Conservation (phyloP, 2,797 vertebrate genomes). For the Coregonus ussuriensis region DNA sequence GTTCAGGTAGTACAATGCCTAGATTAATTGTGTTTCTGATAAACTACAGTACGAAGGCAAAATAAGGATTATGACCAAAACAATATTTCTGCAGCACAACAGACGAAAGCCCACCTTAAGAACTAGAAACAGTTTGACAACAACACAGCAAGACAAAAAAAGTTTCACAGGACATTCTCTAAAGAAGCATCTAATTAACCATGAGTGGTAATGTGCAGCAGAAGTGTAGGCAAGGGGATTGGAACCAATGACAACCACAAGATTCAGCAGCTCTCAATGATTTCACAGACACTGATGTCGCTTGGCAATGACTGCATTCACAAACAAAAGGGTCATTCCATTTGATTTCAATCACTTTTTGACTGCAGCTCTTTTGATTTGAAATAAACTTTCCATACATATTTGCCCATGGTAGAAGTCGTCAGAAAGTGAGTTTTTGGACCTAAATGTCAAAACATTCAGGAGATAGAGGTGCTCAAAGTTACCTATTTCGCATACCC, state of each 20-base stretch:
- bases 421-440: no score
- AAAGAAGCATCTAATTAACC: conserved; percentile 39
- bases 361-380: no score
- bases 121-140: conserved; percentile 28
- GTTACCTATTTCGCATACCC: no score
- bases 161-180: conserved; percentile 49
- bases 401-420: no score
- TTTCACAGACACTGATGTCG: conserved; percentile 31
- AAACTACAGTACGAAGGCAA: background rate
- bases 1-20: background rate
- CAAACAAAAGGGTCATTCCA: background rate
- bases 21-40: background rate
- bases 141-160: conserved; percentile 32
- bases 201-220: conserved; percentile 18
- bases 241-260: conserved; percentile 37
- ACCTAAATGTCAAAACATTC: no score
- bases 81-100: background rate
- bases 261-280: conserved; percentile 34
- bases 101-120: background rate
- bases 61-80: background rate
- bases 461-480: no score
- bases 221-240: conserved; percentile 33
- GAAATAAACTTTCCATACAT: no score
- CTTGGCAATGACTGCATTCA: conserved; percentile 16
- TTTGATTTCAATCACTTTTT: no score